phyloP scores from a whole-genome alignment of 2,797 vertebrate species.

The Carduelis carduelis region DNA sequence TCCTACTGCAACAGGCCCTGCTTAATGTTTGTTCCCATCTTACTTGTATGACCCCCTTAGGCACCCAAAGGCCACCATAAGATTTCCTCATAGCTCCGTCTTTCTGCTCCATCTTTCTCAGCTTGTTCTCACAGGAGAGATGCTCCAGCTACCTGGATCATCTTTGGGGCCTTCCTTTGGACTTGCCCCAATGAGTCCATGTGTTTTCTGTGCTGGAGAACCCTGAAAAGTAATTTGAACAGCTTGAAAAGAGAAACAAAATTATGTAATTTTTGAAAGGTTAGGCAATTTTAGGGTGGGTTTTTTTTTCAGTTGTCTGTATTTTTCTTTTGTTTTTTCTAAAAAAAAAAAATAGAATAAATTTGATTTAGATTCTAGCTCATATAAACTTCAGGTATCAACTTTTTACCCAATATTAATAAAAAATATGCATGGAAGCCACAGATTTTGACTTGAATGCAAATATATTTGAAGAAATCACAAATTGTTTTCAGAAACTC shows the following conservation, averaged over 20 bases:
- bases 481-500: neutral
- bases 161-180: no score
- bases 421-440: neutral
- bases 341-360: neutral
- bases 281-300: fast-evolving
- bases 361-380: neutral
- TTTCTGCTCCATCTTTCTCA: neutral
- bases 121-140: neutral
- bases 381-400: neutral
- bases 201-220: neutral
- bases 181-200: neutral
- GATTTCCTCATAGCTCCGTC: fast-evolving
- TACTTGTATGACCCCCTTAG: no score
- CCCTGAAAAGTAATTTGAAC: neutral
- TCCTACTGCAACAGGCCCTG: neutral
- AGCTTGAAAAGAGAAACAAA: neutral
- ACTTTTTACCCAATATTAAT: neutral
- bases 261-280: neutral
- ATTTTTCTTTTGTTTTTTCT: neutral
- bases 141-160: neutral
- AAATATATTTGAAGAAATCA: neutral
- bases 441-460: neutral
- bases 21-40: neutral
- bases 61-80: neutral
- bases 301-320: fast-evolving